Evolutionary conservation across 2,797 vertebrate species (phyloP), one percentile per base, ranked within the genome.

Genomic region (Tapera naevia): DNA sequence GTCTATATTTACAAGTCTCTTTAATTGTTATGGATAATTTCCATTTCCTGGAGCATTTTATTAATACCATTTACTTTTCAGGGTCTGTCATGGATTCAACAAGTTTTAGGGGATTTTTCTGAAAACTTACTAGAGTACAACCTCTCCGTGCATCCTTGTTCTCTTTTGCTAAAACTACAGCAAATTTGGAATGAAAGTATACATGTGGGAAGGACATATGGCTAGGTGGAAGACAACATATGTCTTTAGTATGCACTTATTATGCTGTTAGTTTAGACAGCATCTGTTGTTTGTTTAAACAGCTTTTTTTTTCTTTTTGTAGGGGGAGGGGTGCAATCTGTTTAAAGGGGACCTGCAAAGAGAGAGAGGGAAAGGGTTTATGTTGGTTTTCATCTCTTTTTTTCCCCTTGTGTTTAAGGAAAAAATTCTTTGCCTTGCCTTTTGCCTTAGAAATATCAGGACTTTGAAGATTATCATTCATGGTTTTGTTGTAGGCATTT

Each of bases 201-300:
- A 70, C 95, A 88, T 96, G 93, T 96, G 90, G 91, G 95, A 96
- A 92, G 94, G 46, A 75, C 95, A 95, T 96, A 95, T 89, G 87
- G 91, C 86, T 94, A 96, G 93, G 94, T 94, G 80, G 96, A 85
- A 91, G 80, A 75, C 67, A 95, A 78, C 95, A 94, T 96, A 95
- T 92, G 93, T 85, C 95, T 97, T 90, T 94, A 95, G 84, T 88
- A 89, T 95, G 92, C 87, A 78, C 33, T 95, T 95, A 86, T 80
- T 58, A 90, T 93, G 86, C 88, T 81, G 85, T 89, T 74, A 95
- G 93, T 92, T 96, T 93, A 92, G 86, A 54, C 83, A 82, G 80
- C 96, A 97, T 97, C 96, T 97, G 97, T 95, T 96, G 91, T 96
- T 97, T 97, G 96, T 96, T 97, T 96, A 95, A 96, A 86, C 39